Evolutionary conservation across 2,888 invertebrate genomes (phyloP).

Genomic region (Agrotis clavis): DNA sequence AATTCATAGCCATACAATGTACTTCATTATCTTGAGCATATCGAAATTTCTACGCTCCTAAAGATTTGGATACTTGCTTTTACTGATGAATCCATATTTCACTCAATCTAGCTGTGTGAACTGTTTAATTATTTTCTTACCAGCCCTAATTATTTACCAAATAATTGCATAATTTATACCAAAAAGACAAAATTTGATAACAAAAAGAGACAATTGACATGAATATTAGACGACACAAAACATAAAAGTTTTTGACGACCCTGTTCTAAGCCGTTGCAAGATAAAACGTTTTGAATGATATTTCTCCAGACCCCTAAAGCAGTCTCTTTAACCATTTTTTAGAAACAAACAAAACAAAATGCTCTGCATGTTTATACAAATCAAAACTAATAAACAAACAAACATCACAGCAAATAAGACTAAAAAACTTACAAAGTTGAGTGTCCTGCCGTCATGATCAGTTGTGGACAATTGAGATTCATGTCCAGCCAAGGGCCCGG

Average conservation of each 20-base stretch:
- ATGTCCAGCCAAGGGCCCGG: conserved; percentile 65
- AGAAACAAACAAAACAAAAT: no score
- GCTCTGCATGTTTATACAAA: not conserved
- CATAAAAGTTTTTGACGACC: no score
- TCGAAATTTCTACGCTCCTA: not conserved
- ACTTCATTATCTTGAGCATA: not conserved
- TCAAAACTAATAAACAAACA: conserved; percentile 30
- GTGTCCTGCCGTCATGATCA: conserved; percentile 64
- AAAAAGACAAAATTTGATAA: no score
- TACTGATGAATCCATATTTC: no score
- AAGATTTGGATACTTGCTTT: not conserved
- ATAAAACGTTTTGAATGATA: not conserved
- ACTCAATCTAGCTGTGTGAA: no score
- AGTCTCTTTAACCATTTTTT: no score
- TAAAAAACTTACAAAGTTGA: conserved; percentile 63
- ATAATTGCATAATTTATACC: no score
- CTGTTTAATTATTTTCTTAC: no score
- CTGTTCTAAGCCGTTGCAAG: not conserved
- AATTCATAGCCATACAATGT: not conserved
- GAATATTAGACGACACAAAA: no score
- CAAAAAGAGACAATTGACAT: no score
- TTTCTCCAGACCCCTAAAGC: not conserved
- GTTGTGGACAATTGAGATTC: conserved; percentile 72
- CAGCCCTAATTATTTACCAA: no score
- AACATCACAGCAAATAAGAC: conserved; percentile 18